Base-by-base conservation (phyloP, 64 coral and sea anemone species). In the Montipora sp. region DNA sequence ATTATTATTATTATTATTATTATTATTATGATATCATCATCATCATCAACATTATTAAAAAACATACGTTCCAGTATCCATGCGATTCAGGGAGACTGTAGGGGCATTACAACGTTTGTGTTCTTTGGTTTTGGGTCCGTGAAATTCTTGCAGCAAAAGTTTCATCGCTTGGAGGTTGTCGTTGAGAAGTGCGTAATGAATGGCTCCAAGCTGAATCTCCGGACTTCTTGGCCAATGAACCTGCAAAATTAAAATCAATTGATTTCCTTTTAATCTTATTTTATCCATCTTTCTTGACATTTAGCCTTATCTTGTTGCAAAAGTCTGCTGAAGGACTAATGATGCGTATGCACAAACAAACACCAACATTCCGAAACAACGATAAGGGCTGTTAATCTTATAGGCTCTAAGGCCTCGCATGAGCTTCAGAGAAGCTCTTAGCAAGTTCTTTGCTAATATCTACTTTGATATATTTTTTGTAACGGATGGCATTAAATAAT, bases 61-160 rank as follows among this genome's bases (percentile, higher is more conserved):
- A 2, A 90, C 91, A 75, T 84, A 96, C 92, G 95, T 93, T 90
- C 95, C 95, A 77, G 95, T 96, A 71, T 96, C 95, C 91, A 93
- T 94, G 20, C 49, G 87, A 77, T 87, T 3, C 7, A 96, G 75
- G 21, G 81, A 79, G 14, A 91, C 65, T 22, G 86, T 93, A 1
- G 95, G 95, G 87, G 72, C 46, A 7, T 61, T 88, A n/a, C 70
- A 78, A 47, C 95, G 92, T 78, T 78, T 49, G 21, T 4, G 82
- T 47, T 45, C 2, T 7, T 78, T 48, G 46, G 59, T n/a, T 69
- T 94, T 88, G 3, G 75, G 88, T 58, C 79, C 75, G 7, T 70
- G 46, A 46, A 87, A 51, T 43, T 96, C 95, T 79, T 87, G 66
- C 55, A 96, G 15, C 27, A 96, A 82, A 11, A 96, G 22, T 21